Evolutionary conservation across 2,797 vertebrate species (phyloP).

Genomic region (Thripadectes ignobilis): DNA sequence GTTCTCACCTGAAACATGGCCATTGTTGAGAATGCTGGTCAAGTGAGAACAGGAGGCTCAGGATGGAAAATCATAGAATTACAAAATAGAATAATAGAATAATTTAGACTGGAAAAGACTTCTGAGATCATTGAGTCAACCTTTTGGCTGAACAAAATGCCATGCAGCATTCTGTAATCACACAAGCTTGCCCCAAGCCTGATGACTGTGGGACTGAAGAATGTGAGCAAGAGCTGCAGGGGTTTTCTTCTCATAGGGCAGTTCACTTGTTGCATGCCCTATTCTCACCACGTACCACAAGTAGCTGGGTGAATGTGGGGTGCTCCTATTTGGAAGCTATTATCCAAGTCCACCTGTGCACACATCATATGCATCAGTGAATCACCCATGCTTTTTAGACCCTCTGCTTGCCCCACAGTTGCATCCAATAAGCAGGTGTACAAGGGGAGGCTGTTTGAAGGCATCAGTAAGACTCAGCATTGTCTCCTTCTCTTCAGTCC

Average conservation of each 20-base stretch:
- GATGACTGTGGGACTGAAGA: not conserved
- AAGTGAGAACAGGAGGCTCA: not conserved
- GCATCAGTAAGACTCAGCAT: not conserved
- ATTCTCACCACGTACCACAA: not conserved
- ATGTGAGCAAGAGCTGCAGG: not conserved
- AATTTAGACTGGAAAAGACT: not conserved
- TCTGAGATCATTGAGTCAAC: not conserved
- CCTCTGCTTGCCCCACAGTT: not conserved
- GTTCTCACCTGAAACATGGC: not conserved
- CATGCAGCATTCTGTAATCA: not conserved
- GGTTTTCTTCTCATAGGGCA: not conserved
- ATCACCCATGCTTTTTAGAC: not conserved
- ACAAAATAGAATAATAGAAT: not conserved
- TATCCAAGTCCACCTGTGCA: not conserved
- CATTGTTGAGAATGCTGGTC: not conserved
- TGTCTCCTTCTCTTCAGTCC: not conserved
- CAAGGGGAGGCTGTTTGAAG: not conserved
- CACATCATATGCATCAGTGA: fast-evolving
- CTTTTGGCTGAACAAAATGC: not conserved
- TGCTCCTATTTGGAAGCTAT: not conserved
- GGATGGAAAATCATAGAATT: not conserved
- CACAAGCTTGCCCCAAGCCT: not conserved
- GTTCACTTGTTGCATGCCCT: not conserved
- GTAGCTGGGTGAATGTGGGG: not conserved
- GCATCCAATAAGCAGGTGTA: not conserved